A percentile compares a stretch with the other conserved stretches of the same genome.
Conservation (phyloP, 2,797 vertebrate genomes). For the Sebastes itinus region DNA sequence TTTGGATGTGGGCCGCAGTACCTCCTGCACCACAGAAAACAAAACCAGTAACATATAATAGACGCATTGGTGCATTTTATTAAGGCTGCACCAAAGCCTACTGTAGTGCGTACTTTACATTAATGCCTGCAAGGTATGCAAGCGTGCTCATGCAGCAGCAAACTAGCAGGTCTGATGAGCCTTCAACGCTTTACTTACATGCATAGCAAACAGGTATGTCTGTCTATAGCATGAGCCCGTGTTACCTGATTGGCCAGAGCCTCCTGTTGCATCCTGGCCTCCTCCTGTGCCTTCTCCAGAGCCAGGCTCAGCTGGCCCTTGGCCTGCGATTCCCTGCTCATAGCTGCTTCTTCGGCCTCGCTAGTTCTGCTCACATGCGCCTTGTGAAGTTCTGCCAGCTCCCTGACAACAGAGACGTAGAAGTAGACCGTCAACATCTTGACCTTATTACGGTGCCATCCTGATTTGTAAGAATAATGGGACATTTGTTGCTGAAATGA, state of each 20-base stretch:
- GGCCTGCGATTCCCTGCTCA: constrained; percentile 89
- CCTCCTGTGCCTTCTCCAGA: constrained; percentile 91
- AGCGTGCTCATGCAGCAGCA: background rate
- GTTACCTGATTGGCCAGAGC: constrained; percentile 90
- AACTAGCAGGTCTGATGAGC: background rate
- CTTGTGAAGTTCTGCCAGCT: constrained; percentile 96
- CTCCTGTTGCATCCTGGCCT: constrained; percentile 92
- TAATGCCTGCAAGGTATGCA: background rate
- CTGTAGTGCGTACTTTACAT: background rate
- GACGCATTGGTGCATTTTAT: background rate
- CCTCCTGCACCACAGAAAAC: background rate
- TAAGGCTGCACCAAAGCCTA: background rate
- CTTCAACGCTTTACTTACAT: background rate
- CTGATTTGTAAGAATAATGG: background rate
- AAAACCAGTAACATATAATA: background rate
- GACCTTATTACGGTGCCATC: background rate
- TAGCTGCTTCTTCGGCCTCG: constrained; percentile 90
- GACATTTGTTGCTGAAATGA: background rate
- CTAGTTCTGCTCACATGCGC: constrained; percentile 92
- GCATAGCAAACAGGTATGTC: background rate
- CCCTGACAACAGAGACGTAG: constrained; percentile 77
- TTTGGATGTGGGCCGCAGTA: background rate
- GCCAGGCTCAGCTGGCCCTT: constrained; percentile 90
- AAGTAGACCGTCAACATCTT: background rate
- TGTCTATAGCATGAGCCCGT: background rate